phyloP scores from a whole-genome alignment of 2,113 vertebrate genomes.

The Ciconia stormi region DNA sequence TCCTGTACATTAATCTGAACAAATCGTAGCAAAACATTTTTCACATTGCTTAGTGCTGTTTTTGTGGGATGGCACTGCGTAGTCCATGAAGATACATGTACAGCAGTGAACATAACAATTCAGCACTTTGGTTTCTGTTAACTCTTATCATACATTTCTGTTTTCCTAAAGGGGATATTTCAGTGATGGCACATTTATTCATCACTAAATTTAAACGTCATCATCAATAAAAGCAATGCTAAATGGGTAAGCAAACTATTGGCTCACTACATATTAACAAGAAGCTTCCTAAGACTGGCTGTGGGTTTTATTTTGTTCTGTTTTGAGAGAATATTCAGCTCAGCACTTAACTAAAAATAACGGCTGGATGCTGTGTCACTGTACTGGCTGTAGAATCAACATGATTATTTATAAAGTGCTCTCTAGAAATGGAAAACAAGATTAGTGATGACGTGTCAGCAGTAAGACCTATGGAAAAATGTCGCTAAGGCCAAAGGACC shows the following conservation, averaged over 20 bases:
- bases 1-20: background rate
- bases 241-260: background rate
- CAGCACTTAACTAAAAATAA: constrained; percentile 52
- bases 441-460: constrained; percentile 55
- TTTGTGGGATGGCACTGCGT: background rate
- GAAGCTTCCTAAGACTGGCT: background rate
- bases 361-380: constrained; percentile 46
- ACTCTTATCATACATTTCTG: background rate
- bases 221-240: background rate
- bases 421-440: constrained; percentile 68
- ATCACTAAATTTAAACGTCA: background rate
- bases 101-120: background rate
- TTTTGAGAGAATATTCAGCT: constrained; percentile 34
- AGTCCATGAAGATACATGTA: background rate
- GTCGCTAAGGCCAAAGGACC: constrained; percentile 39
- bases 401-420: constrained; percentile 68
- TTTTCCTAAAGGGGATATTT: background rate
- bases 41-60: background rate
- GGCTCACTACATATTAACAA: constrained; percentile 17
- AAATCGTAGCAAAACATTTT: constrained; percentile 14
- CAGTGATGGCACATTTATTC: background rate
- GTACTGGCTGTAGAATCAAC: constrained; percentile 53
- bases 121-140: background rate
- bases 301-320: constrained; percentile 3
- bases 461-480: constrained; percentile 58